phyloP scores from a whole-genome alignment of 2,888 invertebrate species.

The Oscheius sp. region DNA sequence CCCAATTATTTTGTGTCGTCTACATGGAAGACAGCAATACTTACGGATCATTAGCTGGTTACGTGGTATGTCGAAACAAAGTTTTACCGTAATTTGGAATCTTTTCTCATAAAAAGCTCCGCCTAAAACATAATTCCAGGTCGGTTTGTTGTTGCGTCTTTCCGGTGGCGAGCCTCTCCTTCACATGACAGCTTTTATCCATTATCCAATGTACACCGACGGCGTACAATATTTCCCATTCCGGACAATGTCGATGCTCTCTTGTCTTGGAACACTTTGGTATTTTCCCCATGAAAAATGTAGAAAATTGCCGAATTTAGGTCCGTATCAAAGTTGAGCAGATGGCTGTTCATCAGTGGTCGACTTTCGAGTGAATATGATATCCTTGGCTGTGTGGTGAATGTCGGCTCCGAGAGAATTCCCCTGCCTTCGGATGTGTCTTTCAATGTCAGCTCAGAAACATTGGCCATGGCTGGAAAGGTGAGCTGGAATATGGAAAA shows the following conservation, averaged over 20 bases:
- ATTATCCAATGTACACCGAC: constrained; percentile 82
- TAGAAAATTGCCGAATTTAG: constrained; percentile 30
- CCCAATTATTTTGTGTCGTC: constrained; percentile 96
- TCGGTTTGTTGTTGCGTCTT: constrained; percentile 79
- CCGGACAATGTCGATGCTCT: constrained; percentile 91
- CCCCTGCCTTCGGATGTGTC: constrained; percentile 70
- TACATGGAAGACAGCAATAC: constrained; percentile 96
- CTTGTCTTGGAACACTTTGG: constrained; percentile 85
- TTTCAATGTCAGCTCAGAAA: constrained; percentile 64
- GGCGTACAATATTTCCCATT: constrained; percentile 90
- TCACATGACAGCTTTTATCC: constrained; percentile 85
- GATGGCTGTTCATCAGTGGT: constrained; percentile 64
- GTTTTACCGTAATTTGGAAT: background rate
- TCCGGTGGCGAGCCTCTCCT: constrained; percentile 89
- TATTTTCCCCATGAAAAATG: constrained; percentile 76
- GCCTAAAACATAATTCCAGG: constrained; percentile 41
- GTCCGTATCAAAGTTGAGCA: constrained; percentile 55
- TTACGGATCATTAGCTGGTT: constrained; percentile 86
- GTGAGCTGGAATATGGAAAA: constrained; percentile 4
- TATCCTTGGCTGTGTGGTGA: constrained; percentile 70
- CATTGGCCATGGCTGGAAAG: constrained; percentile 52
- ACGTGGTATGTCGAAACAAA: constrained; percentile 53
- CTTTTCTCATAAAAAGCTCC: background rate
- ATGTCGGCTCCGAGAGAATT: constrained; percentile 68
- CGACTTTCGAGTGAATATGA: constrained; percentile 66